Percentiles rank a stretch among this genome's conserved stretches.
Conservation (phyloP, 2,113 vertebrate species). For the Corythornis cristatus region DNA sequence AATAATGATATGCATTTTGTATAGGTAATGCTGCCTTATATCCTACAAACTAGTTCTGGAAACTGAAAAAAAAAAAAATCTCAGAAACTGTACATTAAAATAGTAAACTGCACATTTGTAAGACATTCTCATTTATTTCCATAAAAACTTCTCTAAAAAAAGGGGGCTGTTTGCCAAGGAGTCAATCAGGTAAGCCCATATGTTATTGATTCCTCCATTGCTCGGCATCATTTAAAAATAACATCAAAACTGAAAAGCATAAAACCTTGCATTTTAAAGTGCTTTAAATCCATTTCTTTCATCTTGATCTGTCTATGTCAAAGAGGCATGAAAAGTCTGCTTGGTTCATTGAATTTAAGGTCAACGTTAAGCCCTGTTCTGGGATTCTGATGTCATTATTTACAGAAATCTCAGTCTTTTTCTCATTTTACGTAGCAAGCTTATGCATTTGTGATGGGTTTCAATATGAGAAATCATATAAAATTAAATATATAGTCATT, state of each 20-base stretch:
- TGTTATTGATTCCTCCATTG: slow-evolving; percentile 39
- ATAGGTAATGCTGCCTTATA: slow-evolving; percentile 4
- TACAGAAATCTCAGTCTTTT: background rate
- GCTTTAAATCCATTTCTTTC: slow-evolving; percentile 30
- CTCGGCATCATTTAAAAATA: slow-evolving; percentile 33
- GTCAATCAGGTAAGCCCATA: background rate
- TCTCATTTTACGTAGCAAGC: background rate
- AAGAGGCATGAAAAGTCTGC: background rate
- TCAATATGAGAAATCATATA: background rate
- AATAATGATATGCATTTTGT: slow-evolving; percentile 15
- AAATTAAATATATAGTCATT: background rate
- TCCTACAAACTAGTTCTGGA: slow-evolving; percentile 30
- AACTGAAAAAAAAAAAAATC: slow-evolving; percentile 54
- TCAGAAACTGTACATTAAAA: slow-evolving; percentile 22
- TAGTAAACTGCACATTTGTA: slow-evolving; percentile 19
- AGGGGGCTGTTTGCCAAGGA: background rate
- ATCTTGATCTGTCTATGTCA: background rate
- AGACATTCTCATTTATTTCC: background rate
- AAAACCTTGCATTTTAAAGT: slow-evolving; percentile 14
- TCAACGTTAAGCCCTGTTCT: background rate
- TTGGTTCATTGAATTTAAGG: background rate
- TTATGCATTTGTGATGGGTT: background rate
- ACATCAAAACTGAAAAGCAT: slow-evolving; percentile 25
- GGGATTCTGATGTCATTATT: background rate
- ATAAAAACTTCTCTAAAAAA: background rate